Evolutionary conservation across 2,797 vertebrate genomes (phyloP).

Genomic region (Acropternis orthonyx): DNA sequence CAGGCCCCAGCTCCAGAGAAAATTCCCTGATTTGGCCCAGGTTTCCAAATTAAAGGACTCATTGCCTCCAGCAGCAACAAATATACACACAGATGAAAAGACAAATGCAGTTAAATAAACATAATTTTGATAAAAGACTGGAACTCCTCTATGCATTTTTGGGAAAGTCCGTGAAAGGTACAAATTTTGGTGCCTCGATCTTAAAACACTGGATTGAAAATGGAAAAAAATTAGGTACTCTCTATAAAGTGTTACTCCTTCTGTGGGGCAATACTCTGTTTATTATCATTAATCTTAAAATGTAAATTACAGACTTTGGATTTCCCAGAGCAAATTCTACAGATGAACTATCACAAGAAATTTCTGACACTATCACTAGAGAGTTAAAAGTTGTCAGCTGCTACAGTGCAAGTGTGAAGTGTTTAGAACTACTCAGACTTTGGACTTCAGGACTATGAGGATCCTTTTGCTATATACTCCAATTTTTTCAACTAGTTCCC

Average conservation of each 20-base stretch:
- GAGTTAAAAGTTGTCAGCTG: neutral
- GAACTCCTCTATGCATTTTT: neutral
- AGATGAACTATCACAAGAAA: neutral
- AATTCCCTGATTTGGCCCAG: neutral
- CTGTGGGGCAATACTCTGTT: neutral
- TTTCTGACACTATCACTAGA: neutral
- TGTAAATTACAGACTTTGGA: neutral
- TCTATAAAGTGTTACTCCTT: neutral
- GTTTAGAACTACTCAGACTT: neutral
- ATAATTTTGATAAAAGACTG: neutral
- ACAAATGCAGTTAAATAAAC: neutral
- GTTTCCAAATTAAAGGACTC: neutral
- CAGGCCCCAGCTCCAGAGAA: neutral
- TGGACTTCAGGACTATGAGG: neutral
- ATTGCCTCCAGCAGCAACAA: neutral
- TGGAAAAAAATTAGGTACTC: neutral
- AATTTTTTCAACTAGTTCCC: neutral
- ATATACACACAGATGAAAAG: neutral
- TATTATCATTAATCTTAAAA: neutral
- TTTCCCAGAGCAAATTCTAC: neutral
- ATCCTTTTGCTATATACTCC: neutral
- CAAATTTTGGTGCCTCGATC: neutral
- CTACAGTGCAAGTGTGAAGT: neutral
- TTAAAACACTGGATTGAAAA: neutral
- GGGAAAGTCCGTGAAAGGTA: neutral